These are phyloP conservation scores for Axis porcinus DNA, from an alignment of 2,113 vertebrate species.

Conservation along the genomic window DNA sequence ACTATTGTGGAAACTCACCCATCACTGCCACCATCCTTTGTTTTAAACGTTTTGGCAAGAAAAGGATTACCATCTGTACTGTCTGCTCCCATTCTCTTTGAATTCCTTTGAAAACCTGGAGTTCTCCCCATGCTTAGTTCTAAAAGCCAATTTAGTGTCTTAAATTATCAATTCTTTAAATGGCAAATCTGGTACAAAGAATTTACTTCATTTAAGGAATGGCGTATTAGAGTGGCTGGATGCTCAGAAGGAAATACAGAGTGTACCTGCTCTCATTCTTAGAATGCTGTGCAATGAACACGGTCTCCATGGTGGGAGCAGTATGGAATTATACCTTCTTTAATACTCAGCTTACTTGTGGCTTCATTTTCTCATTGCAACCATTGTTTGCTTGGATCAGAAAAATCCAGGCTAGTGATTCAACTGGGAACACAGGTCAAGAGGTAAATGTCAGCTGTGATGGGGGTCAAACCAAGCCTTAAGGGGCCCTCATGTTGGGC, in stretches of 20 bases:
- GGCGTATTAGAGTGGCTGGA: background rate
- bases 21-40: background rate
- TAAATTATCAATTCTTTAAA: background rate
- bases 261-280: no score
- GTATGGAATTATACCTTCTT: background rate
- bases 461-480: background rate
- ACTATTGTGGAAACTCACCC: conserved; percentile 9
- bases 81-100: background rate
- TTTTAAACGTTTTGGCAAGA: conserved; percentile 4
- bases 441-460: background rate
- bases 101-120: background rate
- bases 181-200: background rate
- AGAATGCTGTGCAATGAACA: rapidly evolving
- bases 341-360: background rate
- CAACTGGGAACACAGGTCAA: background rate
- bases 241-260: background rate
- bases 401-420: background rate
- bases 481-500: background rate
- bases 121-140: background rate
- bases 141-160: background rate
- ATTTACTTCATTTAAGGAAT: background rate
- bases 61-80: background rate
- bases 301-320: background rate
- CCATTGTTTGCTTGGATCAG: background rate
- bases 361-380: background rate